Base-by-base conservation (phyloP, 2,888 invertebrate species). In the Ormyrus pomaceus region DNA sequence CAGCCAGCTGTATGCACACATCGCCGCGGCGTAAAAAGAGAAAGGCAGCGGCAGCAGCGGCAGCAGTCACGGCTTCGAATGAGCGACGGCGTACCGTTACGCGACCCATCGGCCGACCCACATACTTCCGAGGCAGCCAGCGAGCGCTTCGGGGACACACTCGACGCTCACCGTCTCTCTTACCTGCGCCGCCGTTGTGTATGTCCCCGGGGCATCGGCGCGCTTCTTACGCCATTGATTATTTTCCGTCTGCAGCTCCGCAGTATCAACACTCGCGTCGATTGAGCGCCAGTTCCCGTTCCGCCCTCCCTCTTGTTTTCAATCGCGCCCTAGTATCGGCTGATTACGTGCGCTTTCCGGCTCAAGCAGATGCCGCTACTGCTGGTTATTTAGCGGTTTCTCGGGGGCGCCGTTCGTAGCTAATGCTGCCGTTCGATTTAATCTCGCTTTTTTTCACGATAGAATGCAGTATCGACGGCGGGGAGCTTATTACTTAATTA, bases 91-190 rank as follows among this genome's bases (percentile, higher is more conserved):
- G 76, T 87, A 89, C 90, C 88, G 90, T 89, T 90, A 90, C 83
- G 83, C 87, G 90, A 90, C 89, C 90, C 88, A 88, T 88, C 82
- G 82, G 65, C 85, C 86, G 88, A 86, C 87, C 87, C 87, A 87
- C 86, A 87, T 87, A 73, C 61, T 69, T 51, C 55, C 53, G n/a
- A 34, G 56, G 64, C 46, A 56, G 19, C 66, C 46, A 51, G 56
- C 66, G 46, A 51, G 53, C 50, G 53, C 71, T 71, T 58, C 66
- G 51, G 80, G 53, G 72, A 71, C 77, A 34, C 34, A 77, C 68
- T 76, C 80, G 80, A 77, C 77, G 62, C 79, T 62, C 58, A 34
- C 55, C 59, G 50, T 68, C 68, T 74, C 65, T 68, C 8, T 62
- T 64, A 34, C 50, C 76, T 69, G 45, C 5, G 6, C 48, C 59